Base-by-base conservation (phyloP, 2,797 vertebrate species). In the Muraenolepis orangiensis region DNA sequence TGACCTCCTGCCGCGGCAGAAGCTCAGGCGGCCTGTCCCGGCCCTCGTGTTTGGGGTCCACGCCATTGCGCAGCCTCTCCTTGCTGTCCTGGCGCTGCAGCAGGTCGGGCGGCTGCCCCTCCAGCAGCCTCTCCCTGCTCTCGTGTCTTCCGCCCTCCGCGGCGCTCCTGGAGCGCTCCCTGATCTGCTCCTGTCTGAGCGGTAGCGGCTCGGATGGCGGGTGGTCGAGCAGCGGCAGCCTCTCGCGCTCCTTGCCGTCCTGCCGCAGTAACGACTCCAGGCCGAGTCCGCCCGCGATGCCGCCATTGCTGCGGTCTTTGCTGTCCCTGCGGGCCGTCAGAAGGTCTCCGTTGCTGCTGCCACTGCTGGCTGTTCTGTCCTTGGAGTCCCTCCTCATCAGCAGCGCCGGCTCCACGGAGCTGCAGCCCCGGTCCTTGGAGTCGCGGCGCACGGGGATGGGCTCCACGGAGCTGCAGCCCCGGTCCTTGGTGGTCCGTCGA, bases 191-290 rank as follows among this genome's bases (percentile, higher is more conserved):
- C 73, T 89, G 86, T 72, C 87, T 90, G 6, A 82, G 86, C 72
- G 83, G 86, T 72, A 93, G 75, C 14, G 89, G 74, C 72, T 95
- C 95, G 0, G 94, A 95, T 18, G 95, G 93, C 72, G 87, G 89
- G 82, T 92, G 90, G n/a, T 61, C 57, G 14, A 61, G 57, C 57
- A 61, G n/a, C 2, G 86, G 74, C 26, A 85, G 78, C 72, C 87
- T 85, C 76, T 93, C 91, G 87, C 94, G 91, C 68, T 97, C 96
- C 92, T 96, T 98, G 90, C 91, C 94, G 87, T 98, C 96, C 91
- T 95, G 88, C 90, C 94, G 95, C 90, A 95, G 73, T 72, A 90
- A 77, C 74, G 83, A 76, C 36, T 93, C 93, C 69, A 84, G 71
- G 71, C 80, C 85, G n/a, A 84, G 87, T 69, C 82, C 89, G 8